Percentiles rank a stretch among this genome's conserved stretches.
Conservation (phyloP, 2,797 vertebrate species). For the Fistularia tabacaria region DNA sequence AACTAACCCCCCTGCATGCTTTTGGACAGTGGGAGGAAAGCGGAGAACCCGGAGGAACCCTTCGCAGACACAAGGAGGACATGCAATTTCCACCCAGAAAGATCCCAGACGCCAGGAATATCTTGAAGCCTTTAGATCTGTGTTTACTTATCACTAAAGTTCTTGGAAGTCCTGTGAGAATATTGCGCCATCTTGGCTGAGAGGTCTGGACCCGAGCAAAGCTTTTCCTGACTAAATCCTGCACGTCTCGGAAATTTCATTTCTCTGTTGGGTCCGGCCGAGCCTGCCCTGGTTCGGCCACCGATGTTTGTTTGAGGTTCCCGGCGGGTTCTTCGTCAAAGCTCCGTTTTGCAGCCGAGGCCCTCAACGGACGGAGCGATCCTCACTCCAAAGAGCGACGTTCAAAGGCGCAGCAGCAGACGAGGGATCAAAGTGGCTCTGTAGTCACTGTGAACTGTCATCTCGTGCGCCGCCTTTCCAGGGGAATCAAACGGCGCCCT, state of each 20-base stretch:
- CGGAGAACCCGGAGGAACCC: too few species aligned
- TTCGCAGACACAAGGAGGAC: too few species aligned
- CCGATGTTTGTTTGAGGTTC: slow-evolving; percentile 13
- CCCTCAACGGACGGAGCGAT: slow-evolving; percentile 14
- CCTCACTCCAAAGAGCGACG: slow-evolving; percentile 38
- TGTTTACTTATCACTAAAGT: too few species aligned
- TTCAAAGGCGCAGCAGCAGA: slow-evolving; percentile 57
- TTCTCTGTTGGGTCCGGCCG: too few species aligned
- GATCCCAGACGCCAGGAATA: too few species aligned
- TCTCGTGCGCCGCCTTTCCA: slow-evolving; percentile 32
- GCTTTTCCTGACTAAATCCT: neutral
- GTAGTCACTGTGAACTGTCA: slow-evolving; percentile 34
- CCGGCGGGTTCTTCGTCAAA: slow-evolving; percentile 14
- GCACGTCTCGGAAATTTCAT: slow-evolving; percentile 7
- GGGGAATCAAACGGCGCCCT: slow-evolving; percentile 37
- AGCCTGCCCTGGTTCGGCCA: slow-evolving; percentile 5
- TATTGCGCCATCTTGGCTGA: too few species aligned
- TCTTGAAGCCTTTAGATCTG: too few species aligned
- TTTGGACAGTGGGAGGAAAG: too few species aligned
- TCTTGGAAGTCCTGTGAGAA: too few species aligned
- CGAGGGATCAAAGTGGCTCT: slow-evolving; percentile 60
- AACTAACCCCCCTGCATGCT: too few species aligned
- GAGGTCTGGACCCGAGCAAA: too few species aligned
- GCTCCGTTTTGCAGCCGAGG: slow-evolving; percentile 29
- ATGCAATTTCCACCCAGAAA: too few species aligned